These are phyloP conservation scores for Spatulosminthurus flaviceps DNA, from an alignment of 2,888 invertebrate genomes.

Conservation along the genomic window DNA sequence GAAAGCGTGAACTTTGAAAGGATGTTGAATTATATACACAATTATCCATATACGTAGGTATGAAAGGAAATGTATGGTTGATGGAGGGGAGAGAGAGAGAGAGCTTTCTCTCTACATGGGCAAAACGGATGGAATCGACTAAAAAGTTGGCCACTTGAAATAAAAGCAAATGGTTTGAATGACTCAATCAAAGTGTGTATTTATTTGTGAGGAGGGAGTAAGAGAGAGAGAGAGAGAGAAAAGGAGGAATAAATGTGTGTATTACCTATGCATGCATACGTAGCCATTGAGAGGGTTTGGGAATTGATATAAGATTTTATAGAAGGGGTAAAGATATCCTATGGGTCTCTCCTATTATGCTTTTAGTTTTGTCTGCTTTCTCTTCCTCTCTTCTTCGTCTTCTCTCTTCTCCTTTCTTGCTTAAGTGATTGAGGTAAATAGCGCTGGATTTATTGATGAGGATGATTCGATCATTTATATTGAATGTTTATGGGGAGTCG, in stretches of 20 bases:
- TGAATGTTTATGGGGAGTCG: constrained; percentile 36
- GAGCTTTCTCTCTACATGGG: too few species aligned
- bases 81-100: too few species aligned
- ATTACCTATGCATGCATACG: neutral
- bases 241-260: neutral
- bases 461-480: constrained; percentile 29
- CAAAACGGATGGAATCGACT: neutral
- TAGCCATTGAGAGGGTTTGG: neutral
- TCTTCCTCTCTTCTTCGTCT: neutral
- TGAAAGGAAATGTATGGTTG: too few species aligned
- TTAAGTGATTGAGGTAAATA: constrained; percentile 12
- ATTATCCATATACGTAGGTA: too few species aligned
- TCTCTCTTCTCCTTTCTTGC: neutral
- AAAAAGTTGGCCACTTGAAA: constrained; percentile 10
- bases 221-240: too few species aligned
- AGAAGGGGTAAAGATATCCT: too few species aligned
- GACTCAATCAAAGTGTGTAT: constrained; percentile 10
- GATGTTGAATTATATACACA: too few species aligned
- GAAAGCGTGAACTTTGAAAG: too few species aligned
- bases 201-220: neutral
- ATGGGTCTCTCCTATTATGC: neutral
- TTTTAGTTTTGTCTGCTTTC: too few species aligned
- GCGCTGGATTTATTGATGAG: constrained; percentile 19
- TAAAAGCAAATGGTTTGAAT: constrained; percentile 9
- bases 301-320: neutral